Evolutionary conservation across 2,888 invertebrate genomes (phyloP).

Genomic region (Barypeithes pellucidus): DNA sequence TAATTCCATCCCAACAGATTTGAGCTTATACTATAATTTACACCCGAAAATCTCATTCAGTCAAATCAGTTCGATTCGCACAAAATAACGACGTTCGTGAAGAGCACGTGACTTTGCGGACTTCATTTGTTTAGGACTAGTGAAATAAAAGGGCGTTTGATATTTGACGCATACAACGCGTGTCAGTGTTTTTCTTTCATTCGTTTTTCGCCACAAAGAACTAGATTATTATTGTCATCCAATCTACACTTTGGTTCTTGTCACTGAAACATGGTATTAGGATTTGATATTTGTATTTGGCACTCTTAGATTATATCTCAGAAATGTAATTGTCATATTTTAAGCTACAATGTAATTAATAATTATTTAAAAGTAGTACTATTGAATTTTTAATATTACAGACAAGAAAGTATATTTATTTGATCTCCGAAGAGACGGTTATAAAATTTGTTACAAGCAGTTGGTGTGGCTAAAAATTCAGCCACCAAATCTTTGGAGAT

Average conservation of each 20-base stretch:
- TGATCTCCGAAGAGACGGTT: too few relatives aligned
- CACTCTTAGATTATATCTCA: too few relatives aligned
- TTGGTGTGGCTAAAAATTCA: too few relatives aligned
- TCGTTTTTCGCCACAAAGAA: conserved; percentile 67
- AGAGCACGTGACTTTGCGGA: conserved; percentile 62
- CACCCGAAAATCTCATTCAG: conserved; percentile 57
- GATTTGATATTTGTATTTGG: too few relatives aligned
- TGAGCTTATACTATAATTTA: conserved; percentile 57
- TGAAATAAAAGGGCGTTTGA: conserved; percentile 64
- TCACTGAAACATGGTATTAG: conserved; percentile 11
- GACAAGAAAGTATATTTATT: too few relatives aligned
- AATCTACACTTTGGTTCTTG: conserved; percentile 53
- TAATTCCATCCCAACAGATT: conserved; percentile 57
- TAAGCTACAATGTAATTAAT: too few relatives aligned
- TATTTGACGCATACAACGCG: conserved; percentile 67
- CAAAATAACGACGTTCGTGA: conserved; percentile 60
- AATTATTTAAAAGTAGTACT: too few relatives aligned
- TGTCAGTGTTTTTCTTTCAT: conserved; percentile 69
- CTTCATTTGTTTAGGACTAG: conserved; percentile 62
- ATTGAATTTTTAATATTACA: too few relatives aligned
- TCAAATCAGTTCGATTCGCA: conserved; percentile 57
- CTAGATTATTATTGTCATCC: conserved; percentile 56
- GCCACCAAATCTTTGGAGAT: too few relatives aligned
- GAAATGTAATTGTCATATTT: too few relatives aligned
- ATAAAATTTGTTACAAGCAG: too few relatives aligned